Percentiles rank a stretch among this genome's conserved stretches.
These are phyloP conservation scores for Zhuqinia jingwanae DNA, from an alignment of 2,888 invertebrate genomes.

Conservation along the genomic window DNA sequence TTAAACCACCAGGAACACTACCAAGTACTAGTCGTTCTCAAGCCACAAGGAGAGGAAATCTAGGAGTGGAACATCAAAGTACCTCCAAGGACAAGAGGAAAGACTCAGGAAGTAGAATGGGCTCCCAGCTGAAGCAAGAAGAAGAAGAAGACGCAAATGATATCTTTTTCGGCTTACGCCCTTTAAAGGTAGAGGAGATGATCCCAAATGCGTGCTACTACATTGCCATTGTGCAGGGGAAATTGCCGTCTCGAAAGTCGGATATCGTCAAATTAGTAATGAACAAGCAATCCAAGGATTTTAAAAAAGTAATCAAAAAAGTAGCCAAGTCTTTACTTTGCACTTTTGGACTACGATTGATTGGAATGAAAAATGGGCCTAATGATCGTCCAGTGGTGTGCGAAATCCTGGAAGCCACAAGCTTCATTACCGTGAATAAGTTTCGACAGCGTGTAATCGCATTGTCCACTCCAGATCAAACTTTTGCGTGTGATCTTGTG, in stretches of 20 bases:
- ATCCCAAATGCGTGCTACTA: no score
- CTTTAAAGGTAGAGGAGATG: no score
- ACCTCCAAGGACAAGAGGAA: no score
- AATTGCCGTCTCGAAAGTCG: constrained; percentile 38
- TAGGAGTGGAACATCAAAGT: no score
- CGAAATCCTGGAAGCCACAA: not conserved
- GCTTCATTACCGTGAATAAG: constrained; percentile 46
- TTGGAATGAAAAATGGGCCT: constrained; percentile 44
- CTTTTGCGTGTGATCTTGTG: not conserved
- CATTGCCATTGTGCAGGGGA: constrained; percentile 4
- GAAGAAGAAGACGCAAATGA: no score
- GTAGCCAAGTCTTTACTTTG: not conserved
- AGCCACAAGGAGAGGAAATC: no score
- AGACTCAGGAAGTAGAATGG: no score
- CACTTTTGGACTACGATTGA: constrained; percentile 46
- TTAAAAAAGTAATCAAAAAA: not conserved
- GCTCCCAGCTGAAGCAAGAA: no score
- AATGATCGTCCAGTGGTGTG: not conserved
- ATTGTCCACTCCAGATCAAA: not conserved
- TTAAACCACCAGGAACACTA: no score
- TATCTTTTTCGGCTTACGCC: no score
- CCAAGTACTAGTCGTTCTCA: no score
- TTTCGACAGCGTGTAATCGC: not conserved
- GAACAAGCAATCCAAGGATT: constrained; percentile 51
- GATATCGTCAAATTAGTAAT: constrained; percentile 42